A percentile compares a stretch with the other conserved stretches of the same genome.
Evolutionary conservation across 2,797 vertebrate genomes (phyloP).

Genomic region (Sandelia bainsii): DNA sequence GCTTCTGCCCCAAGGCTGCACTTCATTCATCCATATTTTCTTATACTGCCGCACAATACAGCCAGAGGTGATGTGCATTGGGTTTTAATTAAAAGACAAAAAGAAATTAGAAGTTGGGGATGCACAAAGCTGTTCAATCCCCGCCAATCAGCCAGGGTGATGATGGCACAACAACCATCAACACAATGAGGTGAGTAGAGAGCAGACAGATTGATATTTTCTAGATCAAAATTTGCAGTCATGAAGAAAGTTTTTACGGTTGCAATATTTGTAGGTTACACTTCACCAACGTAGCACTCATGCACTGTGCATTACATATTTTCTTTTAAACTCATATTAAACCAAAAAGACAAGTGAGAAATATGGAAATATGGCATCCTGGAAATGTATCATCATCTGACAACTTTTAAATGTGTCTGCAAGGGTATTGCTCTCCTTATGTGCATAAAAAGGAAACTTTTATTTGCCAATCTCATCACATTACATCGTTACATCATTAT

Average conservation of each 20-base stretch:
- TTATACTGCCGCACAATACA: slow-evolving; percentile 74
- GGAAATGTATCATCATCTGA: not conserved
- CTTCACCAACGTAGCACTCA: not conserved
- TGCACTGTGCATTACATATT: not conserved
- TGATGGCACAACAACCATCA: slow-evolving; percentile 52
- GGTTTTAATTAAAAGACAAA: slow-evolving; percentile 84
- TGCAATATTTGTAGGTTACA: slow-evolving; percentile 50
- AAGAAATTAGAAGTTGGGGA: slow-evolving; percentile 71
- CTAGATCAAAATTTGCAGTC: slow-evolving; percentile 59
- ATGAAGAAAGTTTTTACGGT: slow-evolving; percentile 42
- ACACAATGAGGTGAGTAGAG: slow-evolving; percentile 42
- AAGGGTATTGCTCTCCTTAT: no score
- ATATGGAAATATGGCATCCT: not conserved
- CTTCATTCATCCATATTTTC: slow-evolving; percentile 65
- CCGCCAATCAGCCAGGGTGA: slow-evolving; percentile 70
- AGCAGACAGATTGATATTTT: slow-evolving; percentile 53
- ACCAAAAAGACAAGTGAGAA: not conserved
- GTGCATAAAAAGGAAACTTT: no score
- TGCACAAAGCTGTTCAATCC: slow-evolving; percentile 72
- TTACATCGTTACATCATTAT: no score
- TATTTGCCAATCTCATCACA: no score
- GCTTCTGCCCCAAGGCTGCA: slow-evolving; percentile 66
- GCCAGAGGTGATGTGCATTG: slow-evolving; percentile 78
- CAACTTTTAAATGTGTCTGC: not conserved
- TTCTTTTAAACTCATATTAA: not conserved